A percentile compares a stretch with the other conserved stretches of the same genome.
Evolutionary conservation across 2,797 vertebrate genomes (phyloP).

Genomic region (Muscicapa striata): DNA sequence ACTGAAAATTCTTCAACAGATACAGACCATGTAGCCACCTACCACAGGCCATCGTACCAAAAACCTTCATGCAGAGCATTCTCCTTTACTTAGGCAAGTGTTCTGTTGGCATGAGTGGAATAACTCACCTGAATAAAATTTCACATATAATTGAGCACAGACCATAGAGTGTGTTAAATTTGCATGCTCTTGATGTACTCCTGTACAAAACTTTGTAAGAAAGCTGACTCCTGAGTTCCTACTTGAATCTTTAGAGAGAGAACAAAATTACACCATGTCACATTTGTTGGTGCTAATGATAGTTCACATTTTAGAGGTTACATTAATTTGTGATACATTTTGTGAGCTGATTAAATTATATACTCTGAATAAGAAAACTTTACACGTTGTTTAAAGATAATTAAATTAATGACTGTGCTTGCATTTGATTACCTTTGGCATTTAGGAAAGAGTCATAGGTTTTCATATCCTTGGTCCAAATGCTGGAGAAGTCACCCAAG

Average conservation of each 20-base stretch:
- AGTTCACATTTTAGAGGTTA: not conserved
- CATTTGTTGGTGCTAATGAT: not conserved
- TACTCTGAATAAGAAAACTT: not conserved
- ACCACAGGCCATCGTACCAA: not conserved
- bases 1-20: not conserved
- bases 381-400: not conserved
- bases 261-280: not conserved
- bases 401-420: not conserved
- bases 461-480: slow-evolving; percentile 85
- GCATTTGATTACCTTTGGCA: not conserved
- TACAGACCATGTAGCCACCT: no score
- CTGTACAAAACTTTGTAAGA: not conserved
- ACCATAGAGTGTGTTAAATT: not conserved
- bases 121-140: not conserved
- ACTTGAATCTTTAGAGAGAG: not conserved
- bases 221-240: not conserved
- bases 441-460: slow-evolving; percentile 83
- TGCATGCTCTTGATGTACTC: not conserved
- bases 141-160: not conserved
- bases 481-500: slow-evolving; percentile 85
- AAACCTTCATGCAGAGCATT: not conserved
- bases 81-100: not conserved
- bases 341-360: not conserved
- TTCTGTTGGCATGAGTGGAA: not conserved
- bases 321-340: not conserved